These are phyloP conservation scores for Desmodus rotundus DNA, from an alignment of 2,113 vertebrate genomes.

Conservation along the genomic window DNA sequence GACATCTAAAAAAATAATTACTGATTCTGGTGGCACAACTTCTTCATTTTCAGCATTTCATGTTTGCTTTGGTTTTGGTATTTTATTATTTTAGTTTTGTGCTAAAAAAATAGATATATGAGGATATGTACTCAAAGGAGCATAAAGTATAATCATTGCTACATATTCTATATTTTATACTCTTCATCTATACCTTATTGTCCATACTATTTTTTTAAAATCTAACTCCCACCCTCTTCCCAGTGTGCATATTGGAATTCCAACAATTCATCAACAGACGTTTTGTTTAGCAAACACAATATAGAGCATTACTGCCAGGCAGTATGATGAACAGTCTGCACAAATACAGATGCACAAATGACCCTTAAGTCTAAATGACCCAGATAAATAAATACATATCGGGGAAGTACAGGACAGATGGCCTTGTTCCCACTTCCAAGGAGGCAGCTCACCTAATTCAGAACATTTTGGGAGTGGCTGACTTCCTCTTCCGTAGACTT, in stretches of 20 bases:
- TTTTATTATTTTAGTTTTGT: background rate
- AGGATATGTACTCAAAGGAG: background rate
- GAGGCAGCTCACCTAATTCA: background rate
- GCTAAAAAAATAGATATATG: background rate
- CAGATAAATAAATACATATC: background rate
- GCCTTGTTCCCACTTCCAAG: background rate
- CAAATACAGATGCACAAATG: background rate
- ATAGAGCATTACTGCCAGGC: background rate
- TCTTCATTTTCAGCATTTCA: background rate
- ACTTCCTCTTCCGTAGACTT: background rate
- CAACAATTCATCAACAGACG: background rate
- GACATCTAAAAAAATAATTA: background rate
- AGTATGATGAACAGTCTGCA: background rate
- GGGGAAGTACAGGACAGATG: background rate
- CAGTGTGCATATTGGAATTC: background rate
- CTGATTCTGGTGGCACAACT: background rate
- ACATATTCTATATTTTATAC: background rate
- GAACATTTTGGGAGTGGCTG: background rate
- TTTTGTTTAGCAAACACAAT: background rate
- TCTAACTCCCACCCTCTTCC: background rate
- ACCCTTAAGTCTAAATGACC: background rate
- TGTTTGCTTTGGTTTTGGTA: slow-evolving; percentile 10
- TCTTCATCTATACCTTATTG: background rate
- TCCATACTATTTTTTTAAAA: background rate
- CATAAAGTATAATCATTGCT: background rate